Base-by-base conservation (phyloP, 2,797 vertebrate genomes). In the Meriones psammophilus region DNA sequence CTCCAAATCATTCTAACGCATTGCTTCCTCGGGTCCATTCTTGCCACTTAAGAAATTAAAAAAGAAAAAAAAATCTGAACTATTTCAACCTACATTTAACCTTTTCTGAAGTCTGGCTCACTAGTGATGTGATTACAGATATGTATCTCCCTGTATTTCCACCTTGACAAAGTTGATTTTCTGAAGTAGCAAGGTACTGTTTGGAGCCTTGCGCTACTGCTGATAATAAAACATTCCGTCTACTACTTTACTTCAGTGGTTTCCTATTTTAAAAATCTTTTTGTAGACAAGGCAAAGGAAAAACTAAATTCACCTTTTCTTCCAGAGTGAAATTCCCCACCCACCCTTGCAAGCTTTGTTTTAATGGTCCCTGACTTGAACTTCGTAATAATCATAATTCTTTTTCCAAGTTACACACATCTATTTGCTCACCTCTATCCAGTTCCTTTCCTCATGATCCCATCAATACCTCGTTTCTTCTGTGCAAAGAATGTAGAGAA, bases 311-410 rank as follows among this genome's bases (percentile, higher is more conserved):
- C 13, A 68, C 30, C 10, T 81, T 71, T 91, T 81, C 36, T 46
- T 94, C 60, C 68, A 89, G 77, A 81, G 33, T 2, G 60, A 78
- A 33, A n/a, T n/a, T 76, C 13, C 24, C 30, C 20, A 15, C 39
- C 91, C 71, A 17, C 50, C 17, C 56, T 91, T 46, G 46, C 33
- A 87, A 36, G 33, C 46, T 73, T 78, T 93, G 58, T 66, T 68
- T 80, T 58, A 85, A 30, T 89, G n/a, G 36, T 68, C 5, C 84
- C 68, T 87, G 39, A 68, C 62, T 42, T 96, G 69, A 93, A 83
- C 56, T 89, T 86, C n/a, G 64, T 81, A 66, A 78, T 92, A 36
- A 36, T 58, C 89, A 39, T 64, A 73, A 83, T 80, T 78, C 17
- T 8, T 39, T 69, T 36, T 86, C 26, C 73, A 18, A 8, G 64